These are phyloP conservation scores for Metallyticus violacea DNA, from an alignment of 2,888 invertebrate genomes.

Conservation along the genomic window DNA sequence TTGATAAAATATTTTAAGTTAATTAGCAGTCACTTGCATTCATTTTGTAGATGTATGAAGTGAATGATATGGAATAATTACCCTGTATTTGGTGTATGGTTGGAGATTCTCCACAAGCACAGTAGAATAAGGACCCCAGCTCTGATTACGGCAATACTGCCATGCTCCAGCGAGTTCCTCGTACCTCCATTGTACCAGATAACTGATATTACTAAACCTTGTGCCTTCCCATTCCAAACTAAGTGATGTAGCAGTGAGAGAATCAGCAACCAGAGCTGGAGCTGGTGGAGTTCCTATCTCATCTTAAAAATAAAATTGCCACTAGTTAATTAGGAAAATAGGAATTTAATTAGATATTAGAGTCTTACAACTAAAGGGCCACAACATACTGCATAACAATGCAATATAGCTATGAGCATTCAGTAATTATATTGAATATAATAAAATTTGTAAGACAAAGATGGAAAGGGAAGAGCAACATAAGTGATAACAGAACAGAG, in stretches of 20 bases:
- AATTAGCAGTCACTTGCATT: too few relatives aligned
- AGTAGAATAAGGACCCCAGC: conserved; percentile 58
- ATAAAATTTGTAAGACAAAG: too few relatives aligned
- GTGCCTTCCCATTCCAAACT: conserved; percentile 70
- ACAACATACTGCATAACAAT: background rate
- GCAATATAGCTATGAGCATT: too few relatives aligned
- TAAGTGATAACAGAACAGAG: too few relatives aligned
- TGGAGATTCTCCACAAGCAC: conserved; percentile 74
- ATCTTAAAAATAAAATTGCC: conserved; percentile 46
- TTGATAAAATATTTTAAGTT: too few relatives aligned
- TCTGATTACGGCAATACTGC: conserved; percentile 77
- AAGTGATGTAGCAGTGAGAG: conserved; percentile 72
- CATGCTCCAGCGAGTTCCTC: conserved; percentile 69
- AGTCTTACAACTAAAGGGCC: background rate
- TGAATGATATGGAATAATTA: too few relatives aligned
- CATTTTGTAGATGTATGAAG: too few relatives aligned
- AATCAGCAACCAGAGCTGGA: conserved; percentile 75
- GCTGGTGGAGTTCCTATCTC: conserved; percentile 68
- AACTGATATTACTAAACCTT: conserved; percentile 43
- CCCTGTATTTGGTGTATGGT: conserved; percentile 88
- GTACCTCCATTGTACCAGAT: conserved; percentile 72
- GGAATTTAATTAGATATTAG: too few relatives aligned
- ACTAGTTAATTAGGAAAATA: too few relatives aligned
- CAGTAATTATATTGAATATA: too few relatives aligned
- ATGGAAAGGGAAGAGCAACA: too few relatives aligned